Base-by-base conservation (phyloP, 2,113 vertebrate genomes). In the Nerophis lumbriciformis region DNA sequence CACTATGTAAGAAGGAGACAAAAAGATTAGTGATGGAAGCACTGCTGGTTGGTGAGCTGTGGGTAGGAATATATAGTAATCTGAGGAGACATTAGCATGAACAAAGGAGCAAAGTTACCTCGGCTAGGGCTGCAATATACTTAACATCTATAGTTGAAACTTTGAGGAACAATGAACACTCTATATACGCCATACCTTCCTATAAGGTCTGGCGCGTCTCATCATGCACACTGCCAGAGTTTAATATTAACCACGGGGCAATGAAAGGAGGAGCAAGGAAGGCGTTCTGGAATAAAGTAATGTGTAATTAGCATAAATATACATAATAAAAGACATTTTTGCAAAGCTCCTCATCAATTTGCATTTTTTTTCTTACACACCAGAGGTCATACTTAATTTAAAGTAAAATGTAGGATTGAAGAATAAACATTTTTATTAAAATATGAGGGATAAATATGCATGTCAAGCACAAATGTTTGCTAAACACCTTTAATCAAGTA, bases 301-400 rank as follows among this genome's bases (percentile, higher is more conserved):
- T 10, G 48, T 69, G 4, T 35, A 35, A 87, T 90, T 89, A 78
- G 69, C 89, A 88, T 87, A 82, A 73, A 88, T 88, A 85, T 88
- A 71, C 83, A 88, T 89, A 85, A 84, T 85, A 84, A 88, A 80
- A 80, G 77, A 79, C 72, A 80, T 83, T 77, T 68, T 76, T 76
- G 72, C 69, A 75, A 73, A 71, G 59, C 62, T 67, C 61, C 68
- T 78, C 52, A 82, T 87, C 77, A 86, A 70, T 88, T 84, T 87
- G 78, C 78, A 85, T 55, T 73, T 53, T 64, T 73, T 69, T 74
- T 66, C 60, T 71, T 57, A 61, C 51, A 74, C 73, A 69, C 66
- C 57, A 78, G 83, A 83, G 83, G 83, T 85, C 76, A 81, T 71
- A 76, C 71, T 28, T 28, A 84, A 83, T 84, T 83, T 77, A 71